Percentiles rank a stretch among this genome's conserved stretches.
These are phyloP conservation scores for Pseudocheirus occidentalis DNA, from an alignment of 2,797 vertebrate species.

Conservation along the genomic window DNA sequence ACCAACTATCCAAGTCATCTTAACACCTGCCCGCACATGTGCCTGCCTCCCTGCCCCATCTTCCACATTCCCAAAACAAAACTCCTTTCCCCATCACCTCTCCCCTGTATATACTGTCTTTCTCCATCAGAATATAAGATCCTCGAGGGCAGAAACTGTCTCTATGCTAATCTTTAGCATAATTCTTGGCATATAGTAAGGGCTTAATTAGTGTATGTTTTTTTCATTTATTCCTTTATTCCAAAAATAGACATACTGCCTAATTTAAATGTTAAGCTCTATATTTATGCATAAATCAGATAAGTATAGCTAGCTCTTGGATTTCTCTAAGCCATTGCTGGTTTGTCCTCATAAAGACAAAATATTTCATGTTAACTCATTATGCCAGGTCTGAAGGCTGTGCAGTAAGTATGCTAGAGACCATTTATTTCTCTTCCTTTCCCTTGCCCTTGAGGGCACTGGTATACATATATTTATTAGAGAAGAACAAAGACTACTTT, in stretches of 20 bases:
- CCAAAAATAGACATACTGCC: background rate
- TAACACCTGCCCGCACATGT: background rate
- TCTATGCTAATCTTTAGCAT: background rate
- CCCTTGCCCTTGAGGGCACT: background rate
- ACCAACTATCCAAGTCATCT: background rate
- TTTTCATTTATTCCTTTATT: background rate
- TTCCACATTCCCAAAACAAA: background rate
- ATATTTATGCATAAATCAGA: slow-evolving; percentile 69
- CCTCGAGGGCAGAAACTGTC: background rate
- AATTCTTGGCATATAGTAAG: background rate
- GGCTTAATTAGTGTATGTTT: background rate
- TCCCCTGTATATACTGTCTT: background rate
- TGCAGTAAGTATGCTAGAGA: background rate
- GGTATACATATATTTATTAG: background rate
- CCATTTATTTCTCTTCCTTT: background rate
- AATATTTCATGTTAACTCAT: slow-evolving; percentile 54
- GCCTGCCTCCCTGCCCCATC: background rate
- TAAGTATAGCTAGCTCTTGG: slow-evolving; percentile 51
- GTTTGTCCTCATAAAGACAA: slow-evolving; percentile 56
- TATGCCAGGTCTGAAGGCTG: slow-evolving; percentile 52
- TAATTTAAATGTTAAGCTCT: slow-evolving; percentile 57
- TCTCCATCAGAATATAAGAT: background rate
- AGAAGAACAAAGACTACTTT: background rate
- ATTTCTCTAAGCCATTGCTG: slow-evolving; percentile 64
- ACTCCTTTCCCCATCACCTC: background rate